Evolutionary conservation across 2,113 vertebrate species (phyloP), one percentile per base, ranked within the genome.

Genomic region (Amazona vittata): DNA sequence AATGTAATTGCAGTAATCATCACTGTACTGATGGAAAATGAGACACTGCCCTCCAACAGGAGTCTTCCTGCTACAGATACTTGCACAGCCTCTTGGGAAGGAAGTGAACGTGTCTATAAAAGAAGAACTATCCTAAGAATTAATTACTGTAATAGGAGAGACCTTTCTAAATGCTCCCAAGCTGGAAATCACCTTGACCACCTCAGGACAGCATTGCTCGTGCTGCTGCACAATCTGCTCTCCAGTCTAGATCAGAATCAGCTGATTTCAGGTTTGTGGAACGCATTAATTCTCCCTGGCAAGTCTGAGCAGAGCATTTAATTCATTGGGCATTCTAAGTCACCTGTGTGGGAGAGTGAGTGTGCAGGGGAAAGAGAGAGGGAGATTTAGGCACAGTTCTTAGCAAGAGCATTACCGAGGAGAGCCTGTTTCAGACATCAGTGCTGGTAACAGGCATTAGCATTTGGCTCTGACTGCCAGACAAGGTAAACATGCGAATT

Each of bases 251-350:
- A 9, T 19, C 3, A 46, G 77, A 94, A 22, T 18, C 24, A 24
- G 18, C 17, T 31, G 31, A n/a, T 89, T 75, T 73, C 74, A 25
- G 7, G 7, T 24, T 8, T 5, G 7, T 74, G 62, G 84, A 79
- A 94, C 86, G 95, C 53, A 95, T 98, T 97, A 93, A 93, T 73
- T 55, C 55, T 93, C 93, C 60, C 82, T 25, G 71, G 5, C 49
- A 67, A 82, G 57, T 63, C 63, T 93, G 74, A 93, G 79, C 93
- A 78, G 80, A 94, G 76, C 63, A 74, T 90, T 94, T 71, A 62
- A 94, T 96, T 97, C 94, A 65, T 59, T 93, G 94, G 96, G 81
- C 95, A 68, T 4, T 76, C 60, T 39, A 41, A 95, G 83, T 68
- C 92, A 96, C 94, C 94, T 86, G 69, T 52, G 43, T 53, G 24